phyloP scores from a whole-genome alignment of 53 echinoderm and acorn worm genomes.

The Zoroaster sp. region DNA sequence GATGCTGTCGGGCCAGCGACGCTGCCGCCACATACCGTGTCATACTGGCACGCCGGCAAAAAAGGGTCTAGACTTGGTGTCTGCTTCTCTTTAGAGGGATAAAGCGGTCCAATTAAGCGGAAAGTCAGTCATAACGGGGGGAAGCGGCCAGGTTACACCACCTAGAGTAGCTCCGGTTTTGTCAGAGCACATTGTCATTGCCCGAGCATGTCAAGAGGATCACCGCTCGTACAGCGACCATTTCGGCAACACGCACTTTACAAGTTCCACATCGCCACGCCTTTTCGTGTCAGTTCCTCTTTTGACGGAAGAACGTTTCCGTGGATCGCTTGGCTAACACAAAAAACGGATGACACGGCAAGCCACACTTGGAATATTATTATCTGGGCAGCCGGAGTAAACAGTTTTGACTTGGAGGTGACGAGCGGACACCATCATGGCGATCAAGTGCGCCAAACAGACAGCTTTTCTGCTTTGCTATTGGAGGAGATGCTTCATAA shows the following conservation, averaged over 20 bases:
- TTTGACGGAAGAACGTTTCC: not conserved
- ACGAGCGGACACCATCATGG: not conserved
- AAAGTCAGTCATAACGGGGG: conserved; percentile 21
- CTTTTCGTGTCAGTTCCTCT: not conserved
- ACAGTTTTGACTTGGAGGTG: not conserved
- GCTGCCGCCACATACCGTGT: conserved; percentile 27
- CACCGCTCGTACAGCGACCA: not conserved
- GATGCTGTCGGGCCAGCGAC: not conserved
- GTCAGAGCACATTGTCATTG: not conserved
- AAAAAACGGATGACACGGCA: not conserved
- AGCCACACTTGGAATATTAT: not conserved
- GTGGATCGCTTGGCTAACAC: not conserved
- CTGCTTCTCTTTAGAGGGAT: conserved; percentile 15
- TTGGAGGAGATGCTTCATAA: not conserved
- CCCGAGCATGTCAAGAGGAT: not conserved
- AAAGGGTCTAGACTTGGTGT: conserved; percentile 51
- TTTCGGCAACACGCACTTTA: not conserved
- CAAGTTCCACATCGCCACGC: conserved; percentile 22
- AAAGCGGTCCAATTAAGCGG: conserved; percentile 48
- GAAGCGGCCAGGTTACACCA: not conserved
- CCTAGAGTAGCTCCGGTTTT: not conserved
- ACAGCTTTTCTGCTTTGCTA: not conserved
- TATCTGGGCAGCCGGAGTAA: not conserved
- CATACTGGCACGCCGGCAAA: conserved; percentile 9
- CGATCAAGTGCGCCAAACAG: not conserved